Percentiles rank a stretch among this genome's conserved stretches.
phyloP scores from a whole-genome alignment of 1,140 invertebrate genomes.

The Frieseomelitta varia region DNA sequence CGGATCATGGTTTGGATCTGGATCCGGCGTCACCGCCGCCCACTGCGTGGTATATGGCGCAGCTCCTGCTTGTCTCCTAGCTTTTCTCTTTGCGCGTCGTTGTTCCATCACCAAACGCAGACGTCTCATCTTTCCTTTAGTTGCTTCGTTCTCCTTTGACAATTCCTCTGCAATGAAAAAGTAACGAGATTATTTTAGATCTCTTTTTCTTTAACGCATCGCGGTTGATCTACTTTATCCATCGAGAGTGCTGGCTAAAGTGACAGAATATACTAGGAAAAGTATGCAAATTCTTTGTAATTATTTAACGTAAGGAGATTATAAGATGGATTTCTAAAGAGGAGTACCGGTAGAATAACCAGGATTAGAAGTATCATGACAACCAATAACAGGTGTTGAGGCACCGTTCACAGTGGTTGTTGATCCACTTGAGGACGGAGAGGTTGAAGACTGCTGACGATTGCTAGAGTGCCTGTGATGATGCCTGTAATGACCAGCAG shows the following conservation, averaged over 20 bases:
- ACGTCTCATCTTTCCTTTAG: conserved; percentile 92
- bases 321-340: neutral
- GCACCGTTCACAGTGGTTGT: conserved; percentile 61
- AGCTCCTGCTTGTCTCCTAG: conserved; percentile 87
- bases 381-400: conserved; percentile 46
- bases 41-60: conserved; percentile 86
- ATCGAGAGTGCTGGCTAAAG: neutral
- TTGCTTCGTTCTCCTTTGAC: conserved; percentile 89
- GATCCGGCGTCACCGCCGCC: conserved; percentile 77
- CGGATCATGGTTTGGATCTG: conserved; percentile 72
- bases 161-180: conserved; percentile 75
- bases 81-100: conserved; percentile 90
- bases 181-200: neutral
- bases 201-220: neutral
- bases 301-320: neutral
- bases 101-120: conserved; percentile 94
- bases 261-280: neutral
- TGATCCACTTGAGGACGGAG: conserved; percentile 52
- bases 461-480: conserved; percentile 73
- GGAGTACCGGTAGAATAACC: conserved; percentile 61
- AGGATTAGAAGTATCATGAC: conserved; percentile 61
- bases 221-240: neutral
- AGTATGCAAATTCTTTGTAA: too few relatives aligned
- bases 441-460: conserved; percentile 69
- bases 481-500: conserved; percentile 78